Base-by-base conservation (phyloP, 2,113 vertebrate species). In the Corvus cornix region DNA sequence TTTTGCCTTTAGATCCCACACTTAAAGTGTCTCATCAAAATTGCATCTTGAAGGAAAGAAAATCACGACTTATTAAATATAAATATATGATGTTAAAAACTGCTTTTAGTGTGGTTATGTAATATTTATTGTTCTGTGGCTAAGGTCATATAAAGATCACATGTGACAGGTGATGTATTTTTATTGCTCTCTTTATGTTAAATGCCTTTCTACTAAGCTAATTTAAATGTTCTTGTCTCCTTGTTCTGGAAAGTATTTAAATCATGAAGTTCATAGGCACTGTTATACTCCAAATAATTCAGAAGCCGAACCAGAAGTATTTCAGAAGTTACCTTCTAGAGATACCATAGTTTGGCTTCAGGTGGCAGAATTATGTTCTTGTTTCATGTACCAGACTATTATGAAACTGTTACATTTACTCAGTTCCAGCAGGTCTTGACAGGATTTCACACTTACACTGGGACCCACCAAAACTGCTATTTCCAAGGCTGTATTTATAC, bases 11-110 rank as follows among this genome's bases (percentile, higher is more conserved):
- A 96, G 89, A 97, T 96, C 95, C 94, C 95, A 96, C 87, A 87
- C 94, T 97, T 97, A 82, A 94, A 94, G 80, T 93, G 86, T 90
- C 96, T 97, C 95, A 97, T 97, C 97, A 97, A 97, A 97, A 92
- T 94, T 96, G 96, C 92, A 96, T 96, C 89, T 96, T 91, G 85
- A 94, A 97, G 94, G 92, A 96, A 96, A 97, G 87, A 94, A 94
- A 96, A 96, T 97, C 95, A 96, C 33, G 11, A 94, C 87, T 95
- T 93, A 97, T 96, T 96, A 96, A 97, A 97, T 96, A 96, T 97
- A 95, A 96, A 96, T 97, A 96, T 56, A 87, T 58, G 90, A 96
- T 96, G 87, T 95, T 96, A 86, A 95, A 97, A 97, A 93, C 58
- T 95, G 93, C 93, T 91, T 96, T 97, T 96, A 96, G 94, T 93